These are phyloP conservation scores for Elgaria multicarinata DNA, from an alignment of 2,113 vertebrate species.

Conservation along the genomic window DNA sequence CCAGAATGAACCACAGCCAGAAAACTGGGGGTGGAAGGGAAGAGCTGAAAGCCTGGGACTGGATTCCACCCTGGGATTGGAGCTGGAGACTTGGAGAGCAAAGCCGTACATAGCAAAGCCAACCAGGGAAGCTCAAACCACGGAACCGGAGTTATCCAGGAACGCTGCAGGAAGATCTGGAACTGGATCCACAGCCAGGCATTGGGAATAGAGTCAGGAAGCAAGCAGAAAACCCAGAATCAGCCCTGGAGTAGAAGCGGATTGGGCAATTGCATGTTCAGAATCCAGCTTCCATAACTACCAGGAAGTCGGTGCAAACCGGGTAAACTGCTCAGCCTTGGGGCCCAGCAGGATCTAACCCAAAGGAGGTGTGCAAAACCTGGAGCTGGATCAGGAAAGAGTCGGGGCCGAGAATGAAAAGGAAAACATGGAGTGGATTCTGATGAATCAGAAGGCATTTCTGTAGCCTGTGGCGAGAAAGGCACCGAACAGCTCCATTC, in stretches of 20 bases:
- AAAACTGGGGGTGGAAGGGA: not conserved
- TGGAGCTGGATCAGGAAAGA: not conserved
- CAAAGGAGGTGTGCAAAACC: rapidly evolving
- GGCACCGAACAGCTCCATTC: no score
- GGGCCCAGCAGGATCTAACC: no score
- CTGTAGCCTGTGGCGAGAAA: not conserved
- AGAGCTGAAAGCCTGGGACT: not conserved
- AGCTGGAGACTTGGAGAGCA: not conserved
- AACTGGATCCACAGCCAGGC: not conserved
- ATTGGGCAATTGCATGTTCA: not conserved
- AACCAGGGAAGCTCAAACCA: not conserved
- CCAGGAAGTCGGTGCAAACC: not conserved
- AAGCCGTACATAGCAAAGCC: no score
- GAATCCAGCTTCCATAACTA: not conserved
- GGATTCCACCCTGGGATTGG: not conserved
- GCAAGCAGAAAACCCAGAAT: not conserved
- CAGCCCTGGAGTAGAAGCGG: not conserved
- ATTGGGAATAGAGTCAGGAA: no score
- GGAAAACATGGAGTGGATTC: not conserved
- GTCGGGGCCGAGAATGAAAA: not conserved
- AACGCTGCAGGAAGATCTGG: not conserved
- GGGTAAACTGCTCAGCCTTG: not conserved
- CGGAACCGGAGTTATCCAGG: not conserved
- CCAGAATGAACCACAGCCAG: no score
- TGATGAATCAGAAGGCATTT: not conserved